Evolutionary conservation across 2,888 invertebrate genomes (phyloP), one percentile per base, ranked within the genome.

Genomic region (Charanyca ferruginea): DNA sequence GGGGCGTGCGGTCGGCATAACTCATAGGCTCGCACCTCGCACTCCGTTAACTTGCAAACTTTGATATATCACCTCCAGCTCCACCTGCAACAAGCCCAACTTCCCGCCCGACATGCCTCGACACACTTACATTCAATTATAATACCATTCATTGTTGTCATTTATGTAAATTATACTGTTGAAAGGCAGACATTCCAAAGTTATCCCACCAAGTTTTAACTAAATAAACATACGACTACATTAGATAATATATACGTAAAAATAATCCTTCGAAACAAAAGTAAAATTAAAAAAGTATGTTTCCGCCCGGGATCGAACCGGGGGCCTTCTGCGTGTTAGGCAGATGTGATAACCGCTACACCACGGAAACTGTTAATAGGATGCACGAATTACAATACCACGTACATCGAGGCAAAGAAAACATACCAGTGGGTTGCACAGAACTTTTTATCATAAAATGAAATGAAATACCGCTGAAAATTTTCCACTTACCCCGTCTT

Each of bases 281-380:
- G 28, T 28, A n/a, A n/a, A n/a, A n/a, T n/a, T 7, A 86, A 86
- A 87, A 87, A 81, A 1, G 20, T 83, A 87, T 97, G 97, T 97
- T 97, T 97, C 96, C 97, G 97, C 97, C 97, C 97, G 97, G 97
- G 97, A 97, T 97, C 97, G 97, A 97, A 97, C 97, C 97, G 97
- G 97, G 97, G 97, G 96, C 97, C 97, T 97, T 97, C 97, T 97
- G 97, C 97, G 97, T 97, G 97, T 97, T 97, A 97, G 97, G 97
- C 20, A 18, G 97, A 97, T 97, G 97, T 97, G 97, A 97, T 97
- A 97, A 97, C 97, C 97, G 97, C 97, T 97, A 97, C 97, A 97
- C 97, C 97, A 97, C 97, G 97, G 97, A 97, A 97, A 97, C 97
- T 57, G 18, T 41, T 16, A 5, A 2, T 0, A 0, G 4, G 0